Conservation (phyloP, 1,140 invertebrate species). For the Pygmarrhopalites habei region DNA sequence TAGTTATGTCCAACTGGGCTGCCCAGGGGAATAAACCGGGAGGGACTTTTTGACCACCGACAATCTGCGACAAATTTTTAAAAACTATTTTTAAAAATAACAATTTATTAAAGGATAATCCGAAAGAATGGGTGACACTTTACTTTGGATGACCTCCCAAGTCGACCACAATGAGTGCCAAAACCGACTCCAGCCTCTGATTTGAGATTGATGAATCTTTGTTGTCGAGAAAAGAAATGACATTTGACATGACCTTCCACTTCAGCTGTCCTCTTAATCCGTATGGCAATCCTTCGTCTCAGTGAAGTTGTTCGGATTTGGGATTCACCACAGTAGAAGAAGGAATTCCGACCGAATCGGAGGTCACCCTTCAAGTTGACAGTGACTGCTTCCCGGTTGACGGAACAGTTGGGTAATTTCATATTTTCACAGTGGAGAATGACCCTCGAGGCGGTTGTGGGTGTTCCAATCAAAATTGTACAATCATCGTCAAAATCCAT, state of each 20-base stretch:
- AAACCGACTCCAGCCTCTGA: background rate
- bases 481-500: slow-evolving; percentile 34
- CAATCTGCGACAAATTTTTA: too few species aligned
- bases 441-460: slow-evolving; percentile 16
- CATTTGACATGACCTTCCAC: slow-evolving; percentile 15
- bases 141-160: slow-evolving; percentile 29
- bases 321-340: slow-evolving; percentile 32
- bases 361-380: slow-evolving; percentile 34
- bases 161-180: slow-evolving; percentile 14
- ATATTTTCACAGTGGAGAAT: slow-evolving; percentile 29
- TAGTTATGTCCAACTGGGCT: slow-evolving; percentile 36
- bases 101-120: too few species aligned
- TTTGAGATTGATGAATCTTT: slow-evolving; percentile 15
- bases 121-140: background rate
- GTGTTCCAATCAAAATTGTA: slow-evolving; percentile 23
- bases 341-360: slow-evolving; percentile 34
- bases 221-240: slow-evolving; percentile 19
- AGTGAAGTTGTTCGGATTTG: slow-evolving; percentile 22
- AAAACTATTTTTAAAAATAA: too few species aligned
- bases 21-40: slow-evolving; percentile 34
- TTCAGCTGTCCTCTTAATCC: slow-evolving; percentile 15
- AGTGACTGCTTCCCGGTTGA: slow-evolving; percentile 20
- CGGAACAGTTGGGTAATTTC: slow-evolving; percentile 29
- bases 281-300: slow-evolving; percentile 23
- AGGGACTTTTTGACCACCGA: slow-evolving; percentile 24